Conservation (phyloP, 2,888 invertebrate species). For the Dioctria linearis region DNA sequence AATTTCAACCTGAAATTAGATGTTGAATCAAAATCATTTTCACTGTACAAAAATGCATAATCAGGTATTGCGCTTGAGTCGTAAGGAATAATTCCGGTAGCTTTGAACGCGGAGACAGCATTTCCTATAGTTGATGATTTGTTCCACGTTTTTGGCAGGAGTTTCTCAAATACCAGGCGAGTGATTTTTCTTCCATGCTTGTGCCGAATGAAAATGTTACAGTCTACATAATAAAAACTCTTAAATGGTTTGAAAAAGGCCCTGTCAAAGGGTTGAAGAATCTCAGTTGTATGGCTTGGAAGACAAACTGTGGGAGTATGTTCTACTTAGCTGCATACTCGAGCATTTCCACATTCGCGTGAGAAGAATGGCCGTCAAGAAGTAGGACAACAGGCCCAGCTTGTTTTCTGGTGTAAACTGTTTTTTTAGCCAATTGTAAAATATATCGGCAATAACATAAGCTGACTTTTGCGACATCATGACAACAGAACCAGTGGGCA, state of each 20-base stretch:
- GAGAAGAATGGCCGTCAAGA: not conserved
- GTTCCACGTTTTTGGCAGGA: not conserved
- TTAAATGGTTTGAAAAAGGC: not conserved
- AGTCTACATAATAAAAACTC: conserved; percentile 1
- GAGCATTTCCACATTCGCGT: not conserved
- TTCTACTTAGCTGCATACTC: not conserved
- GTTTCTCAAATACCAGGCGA: not conserved
- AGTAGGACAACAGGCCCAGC: not conserved
- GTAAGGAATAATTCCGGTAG: conserved; percentile 1
- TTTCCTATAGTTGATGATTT: not conserved
- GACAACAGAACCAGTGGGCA: not conserved
- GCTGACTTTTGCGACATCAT: conserved; percentile 1
- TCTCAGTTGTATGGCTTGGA: not conserved
- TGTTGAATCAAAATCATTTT: not conserved
- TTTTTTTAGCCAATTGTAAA: not conserved
- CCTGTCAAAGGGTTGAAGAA: not conserved
- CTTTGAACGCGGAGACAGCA: not conserved
- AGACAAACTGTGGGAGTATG: conserved; percentile 2
- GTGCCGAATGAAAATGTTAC: not conserved
- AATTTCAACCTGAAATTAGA: conserved; percentile 1
- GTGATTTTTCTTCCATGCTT: not conserved
- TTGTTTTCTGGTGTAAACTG: not conserved
- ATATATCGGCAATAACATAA: not conserved
- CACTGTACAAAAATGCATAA: not conserved
- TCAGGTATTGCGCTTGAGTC: not conserved